Conservation (phyloP, 1,140 invertebrate genomes). For the Portunus trituberculatus region DNA sequence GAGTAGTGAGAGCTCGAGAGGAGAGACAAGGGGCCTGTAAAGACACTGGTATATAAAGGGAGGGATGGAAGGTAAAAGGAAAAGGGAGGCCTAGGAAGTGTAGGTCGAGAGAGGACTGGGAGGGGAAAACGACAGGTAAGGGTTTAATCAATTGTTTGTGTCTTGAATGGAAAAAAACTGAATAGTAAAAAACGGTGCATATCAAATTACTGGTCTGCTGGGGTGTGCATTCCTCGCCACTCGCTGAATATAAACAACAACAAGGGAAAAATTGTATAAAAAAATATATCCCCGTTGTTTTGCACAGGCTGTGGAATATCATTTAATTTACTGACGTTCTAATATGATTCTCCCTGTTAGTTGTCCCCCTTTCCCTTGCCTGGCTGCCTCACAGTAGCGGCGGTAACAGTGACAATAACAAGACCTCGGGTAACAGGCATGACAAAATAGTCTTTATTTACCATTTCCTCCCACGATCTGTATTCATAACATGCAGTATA, state of each 20-base stretch:
- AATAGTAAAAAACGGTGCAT: not conserved
- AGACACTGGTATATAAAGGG: not conserved
- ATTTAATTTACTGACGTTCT: not conserved
- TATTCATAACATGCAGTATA: slow-evolving; percentile 24
- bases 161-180: not conserved
- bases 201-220: not conserved
- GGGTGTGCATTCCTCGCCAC: not conserved
- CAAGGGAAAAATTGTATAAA: not conserved
- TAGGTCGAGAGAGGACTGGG: not conserved
- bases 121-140: not conserved
- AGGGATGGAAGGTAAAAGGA: no score
- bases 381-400: no score
- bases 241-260: not conserved
- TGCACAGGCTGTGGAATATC: not conserved
- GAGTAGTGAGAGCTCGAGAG: not conserved
- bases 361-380: no score
- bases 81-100: not conserved
- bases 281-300: not conserved
- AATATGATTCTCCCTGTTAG: not conserved
- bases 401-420: not conserved
- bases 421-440: no score
- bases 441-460: not conserved
- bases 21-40: not conserved
- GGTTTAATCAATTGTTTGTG: not conserved
- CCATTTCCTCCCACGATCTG: not conserved